Evolutionary conservation across 1,140 invertebrate species (phyloP).

Genomic region (Listronotus oregonensis): DNA sequence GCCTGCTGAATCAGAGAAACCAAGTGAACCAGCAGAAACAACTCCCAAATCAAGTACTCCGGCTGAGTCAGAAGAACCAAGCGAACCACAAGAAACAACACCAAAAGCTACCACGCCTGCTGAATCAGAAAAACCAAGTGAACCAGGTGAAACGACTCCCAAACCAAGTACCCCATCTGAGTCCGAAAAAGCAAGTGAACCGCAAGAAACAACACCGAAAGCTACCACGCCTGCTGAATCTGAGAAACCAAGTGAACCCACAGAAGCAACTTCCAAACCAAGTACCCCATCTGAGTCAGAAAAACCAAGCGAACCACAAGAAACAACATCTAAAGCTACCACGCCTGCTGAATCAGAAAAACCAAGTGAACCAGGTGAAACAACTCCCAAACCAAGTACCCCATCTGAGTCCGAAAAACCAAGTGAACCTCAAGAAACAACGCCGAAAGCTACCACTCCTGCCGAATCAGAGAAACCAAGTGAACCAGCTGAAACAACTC

Average conservation of each 20-base stretch:
- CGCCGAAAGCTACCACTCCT: slow-evolving; percentile 1
- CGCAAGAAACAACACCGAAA: background rate
- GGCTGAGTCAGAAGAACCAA: background rate
- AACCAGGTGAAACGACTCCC: background rate
- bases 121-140: slow-evolving; percentile 1
- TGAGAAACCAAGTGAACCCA: background rate
- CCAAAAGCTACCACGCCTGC: slow-evolving; percentile 5
- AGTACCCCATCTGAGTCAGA: background rate
- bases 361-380: background rate
- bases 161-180: background rate
- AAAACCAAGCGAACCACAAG: background rate
- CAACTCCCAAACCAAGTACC: slow-evolving; percentile 6
- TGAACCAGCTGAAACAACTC: no score
- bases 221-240: background rate
- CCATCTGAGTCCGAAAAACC: slow-evolving; percentile 1
- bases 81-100: background rate
- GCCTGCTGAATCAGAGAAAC: slow-evolving; percentile 1
- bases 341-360: slow-evolving; percentile 1
- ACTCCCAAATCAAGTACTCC: slow-evolving; percentile 5
- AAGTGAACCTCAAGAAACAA: slow-evolving; percentile 15
- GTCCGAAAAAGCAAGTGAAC: background rate
- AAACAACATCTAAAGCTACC: slow-evolving; percentile 2
- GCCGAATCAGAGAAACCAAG: no score
- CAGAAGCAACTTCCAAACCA: background rate
- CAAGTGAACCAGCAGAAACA: background rate